Conservation (phyloP, 2,113 vertebrate genomes). For the Carassius auratus region DNA sequence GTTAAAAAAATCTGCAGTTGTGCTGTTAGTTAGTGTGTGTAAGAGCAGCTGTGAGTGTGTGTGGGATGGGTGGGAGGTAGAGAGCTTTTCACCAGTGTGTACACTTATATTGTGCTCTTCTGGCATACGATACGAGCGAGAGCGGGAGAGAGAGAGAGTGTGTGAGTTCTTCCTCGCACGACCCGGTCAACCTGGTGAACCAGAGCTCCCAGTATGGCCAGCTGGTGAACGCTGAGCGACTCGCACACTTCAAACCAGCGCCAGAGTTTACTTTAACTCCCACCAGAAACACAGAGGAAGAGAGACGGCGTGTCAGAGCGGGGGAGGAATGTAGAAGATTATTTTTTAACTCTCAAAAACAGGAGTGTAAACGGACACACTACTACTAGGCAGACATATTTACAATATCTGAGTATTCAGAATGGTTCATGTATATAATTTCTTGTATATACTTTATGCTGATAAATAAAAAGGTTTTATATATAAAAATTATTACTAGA, state of each 20-base stretch:
- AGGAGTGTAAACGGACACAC: background rate
- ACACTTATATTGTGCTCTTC: background rate
- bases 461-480: too few relatives aligned
- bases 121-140: background rate
- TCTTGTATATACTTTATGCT: too few relatives aligned
- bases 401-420: background rate
- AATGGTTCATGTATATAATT: too few relatives aligned
- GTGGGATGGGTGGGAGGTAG: slow-evolving; percentile 13
- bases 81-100: slow-evolving; percentile 18
- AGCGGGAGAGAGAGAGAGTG: slow-evolving; percentile 4
- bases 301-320: slow-evolving; percentile 31
- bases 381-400: background rate
- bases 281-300: slow-evolving; percentile 38
- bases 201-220: slow-evolving; percentile 72
- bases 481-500: too few relatives aligned
- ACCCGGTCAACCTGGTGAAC: slow-evolving; percentile 70
- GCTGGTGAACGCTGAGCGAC: slow-evolving; percentile 59
- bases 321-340: slow-evolving; percentile 37
- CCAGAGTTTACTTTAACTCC: slow-evolving; percentile 64
- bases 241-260: slow-evolving; percentile 58
- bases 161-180: slow-evolving; percentile 73
- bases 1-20: background rate
- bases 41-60: slow-evolving; percentile 12
- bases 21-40: slow-evolving; percentile 8
- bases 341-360: slow-evolving; percentile 6